Evolutionary conservation across 2,113 vertebrate genomes (phyloP).

Genomic region (Xenopus borealis): DNA sequence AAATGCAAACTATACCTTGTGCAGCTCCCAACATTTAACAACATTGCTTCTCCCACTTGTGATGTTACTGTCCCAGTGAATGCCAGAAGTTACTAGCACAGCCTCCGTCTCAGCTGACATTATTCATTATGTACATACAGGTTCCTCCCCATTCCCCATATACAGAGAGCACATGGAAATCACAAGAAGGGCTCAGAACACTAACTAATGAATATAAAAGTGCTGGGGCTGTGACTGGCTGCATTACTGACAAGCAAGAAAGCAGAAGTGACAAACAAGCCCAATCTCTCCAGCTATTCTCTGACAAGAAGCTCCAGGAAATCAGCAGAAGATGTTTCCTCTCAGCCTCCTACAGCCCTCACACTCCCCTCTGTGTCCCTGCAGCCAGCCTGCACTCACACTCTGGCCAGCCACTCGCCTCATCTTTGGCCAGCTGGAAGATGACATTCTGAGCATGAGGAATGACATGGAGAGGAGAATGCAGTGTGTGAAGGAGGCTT

Average conservation of each 20-base stretch:
- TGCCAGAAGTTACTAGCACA: conserved; percentile 7
- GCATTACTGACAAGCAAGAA: not conserved
- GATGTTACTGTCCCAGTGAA: not conserved
- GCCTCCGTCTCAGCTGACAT: not conserved
- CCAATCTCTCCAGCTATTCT: not conserved
- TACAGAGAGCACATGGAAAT: conserved; percentile 1
- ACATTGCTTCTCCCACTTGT: not conserved
- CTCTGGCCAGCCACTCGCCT: conserved; percentile 51
- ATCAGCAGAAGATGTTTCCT: conserved; percentile 51
- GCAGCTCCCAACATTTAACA: no score
- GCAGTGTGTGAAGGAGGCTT: conserved; percentile 5
- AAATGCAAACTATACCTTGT: no score
- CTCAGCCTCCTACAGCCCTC: conserved; percentile 50
- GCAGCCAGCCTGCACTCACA: conserved; percentile 50
- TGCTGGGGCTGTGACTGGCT: not conserved
- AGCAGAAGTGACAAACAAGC: not conserved
- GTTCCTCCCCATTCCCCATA: conserved; percentile 5
- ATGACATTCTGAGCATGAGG: conserved; percentile 47
- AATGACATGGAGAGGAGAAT: conserved; percentile 21
- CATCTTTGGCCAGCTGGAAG: conserved; percentile 54
- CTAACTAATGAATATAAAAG: conserved; percentile 42
- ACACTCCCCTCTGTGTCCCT: conserved; percentile 44
- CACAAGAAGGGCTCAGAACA: conserved; percentile 30
- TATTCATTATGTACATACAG: not conserved
- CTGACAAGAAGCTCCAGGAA: not conserved